phyloP scores from a whole-genome alignment of 2,797 vertebrate genomes.

The Hydrolagus colliei region DNA sequence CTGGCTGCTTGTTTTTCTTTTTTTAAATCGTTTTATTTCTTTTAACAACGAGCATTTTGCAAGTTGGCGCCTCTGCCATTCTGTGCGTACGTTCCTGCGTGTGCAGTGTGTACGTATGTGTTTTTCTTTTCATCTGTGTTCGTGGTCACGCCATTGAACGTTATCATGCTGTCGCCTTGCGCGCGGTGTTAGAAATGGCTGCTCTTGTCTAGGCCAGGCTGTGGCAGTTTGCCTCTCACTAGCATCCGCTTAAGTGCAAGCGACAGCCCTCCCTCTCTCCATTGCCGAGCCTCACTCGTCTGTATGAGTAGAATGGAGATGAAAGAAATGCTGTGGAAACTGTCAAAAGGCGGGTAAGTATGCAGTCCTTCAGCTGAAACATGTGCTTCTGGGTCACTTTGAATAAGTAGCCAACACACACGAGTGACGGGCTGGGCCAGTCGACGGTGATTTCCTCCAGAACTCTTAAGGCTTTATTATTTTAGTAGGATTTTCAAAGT shows the following conservation, averaged over 20 bases:
- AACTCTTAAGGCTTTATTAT: background rate
- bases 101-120: background rate
- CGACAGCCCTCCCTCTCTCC: conserved; percentile 13
- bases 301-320: conserved; percentile 16
- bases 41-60: background rate
- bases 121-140: background rate
- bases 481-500: background rate
- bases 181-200: background rate
- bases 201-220: background rate
- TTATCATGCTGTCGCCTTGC: background rate
- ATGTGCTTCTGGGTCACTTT: conserved; percentile 31
- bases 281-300: background rate
- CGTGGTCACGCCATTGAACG: too few relatives aligned
- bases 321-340: background rate
- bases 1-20: conserved; percentile 8
- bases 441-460: background rate
- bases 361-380: conserved; percentile 18
- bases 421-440: background rate
- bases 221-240: too few relatives aligned
- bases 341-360: conserved; percentile 21
- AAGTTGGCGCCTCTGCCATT: background rate
- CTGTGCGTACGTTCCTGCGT: too few relatives aligned
- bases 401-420: background rate
- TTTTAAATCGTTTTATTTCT: background rate
- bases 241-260: background rate